Conservation (phyloP, 2,113 vertebrate species). For the Chaenogobius annularis region DNA sequence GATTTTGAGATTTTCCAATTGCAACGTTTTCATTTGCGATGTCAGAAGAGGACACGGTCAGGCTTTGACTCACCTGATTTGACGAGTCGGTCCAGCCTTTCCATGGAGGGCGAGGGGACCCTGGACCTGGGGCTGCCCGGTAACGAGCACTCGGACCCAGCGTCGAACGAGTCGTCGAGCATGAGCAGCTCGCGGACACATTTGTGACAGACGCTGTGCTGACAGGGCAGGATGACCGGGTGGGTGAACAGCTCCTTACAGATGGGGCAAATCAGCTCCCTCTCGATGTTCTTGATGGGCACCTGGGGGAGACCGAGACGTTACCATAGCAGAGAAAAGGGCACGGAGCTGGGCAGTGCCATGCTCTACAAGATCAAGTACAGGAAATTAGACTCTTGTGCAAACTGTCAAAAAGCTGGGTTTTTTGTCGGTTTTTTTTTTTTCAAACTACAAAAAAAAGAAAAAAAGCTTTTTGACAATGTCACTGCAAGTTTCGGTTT, state of each 20-base stretch:
- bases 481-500: too few relatives aligned
- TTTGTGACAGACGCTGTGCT: slow-evolving; percentile 96
- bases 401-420: too few relatives aligned
- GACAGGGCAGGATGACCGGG: slow-evolving; percentile 94
- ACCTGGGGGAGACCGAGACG: slow-evolving; percentile 71
- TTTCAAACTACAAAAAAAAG: too few relatives aligned
- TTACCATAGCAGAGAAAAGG: background rate
- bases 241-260: slow-evolving; percentile 97
- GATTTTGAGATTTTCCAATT: too few relatives aligned
- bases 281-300: slow-evolving; percentile 92
- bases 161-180: slow-evolving; percentile 88
- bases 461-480: too few relatives aligned
- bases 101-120: slow-evolving; percentile 86
- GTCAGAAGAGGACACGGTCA: background rate
- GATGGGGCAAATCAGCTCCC: slow-evolving; percentile 94
- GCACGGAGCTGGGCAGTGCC: background rate
- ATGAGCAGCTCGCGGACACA: slow-evolving; percentile 93
- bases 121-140: slow-evolving; percentile 89
- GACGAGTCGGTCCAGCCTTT: slow-evolving; percentile 88
- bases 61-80: slow-evolving; percentile 85
- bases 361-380: too few relatives aligned
- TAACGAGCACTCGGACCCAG: slow-evolving; percentile 88
- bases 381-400: too few relatives aligned
- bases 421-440: too few relatives aligned
- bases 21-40: too few relatives aligned